phyloP scores from a whole-genome alignment of 1,140 invertebrate species.

The Camponotus vicinus region DNA sequence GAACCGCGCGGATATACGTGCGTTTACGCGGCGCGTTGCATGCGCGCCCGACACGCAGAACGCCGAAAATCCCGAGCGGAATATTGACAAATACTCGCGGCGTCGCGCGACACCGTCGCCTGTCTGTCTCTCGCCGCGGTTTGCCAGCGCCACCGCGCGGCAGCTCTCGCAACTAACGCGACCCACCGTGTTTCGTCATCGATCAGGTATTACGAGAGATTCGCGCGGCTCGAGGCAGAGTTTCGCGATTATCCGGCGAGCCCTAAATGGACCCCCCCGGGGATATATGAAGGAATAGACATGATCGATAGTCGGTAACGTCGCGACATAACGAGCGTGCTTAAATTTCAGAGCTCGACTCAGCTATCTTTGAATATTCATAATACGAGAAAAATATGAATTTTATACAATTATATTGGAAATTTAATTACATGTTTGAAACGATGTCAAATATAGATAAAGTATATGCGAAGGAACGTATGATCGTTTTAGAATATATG shows the following conservation, averaged over 20 bases:
- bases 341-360: background rate
- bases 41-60: slow-evolving; percentile 45
- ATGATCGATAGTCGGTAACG: background rate
- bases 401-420: background rate
- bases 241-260: too few relatives aligned
- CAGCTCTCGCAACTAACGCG: background rate
- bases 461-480: too few relatives aligned
- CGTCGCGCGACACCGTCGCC: slow-evolving; percentile 77
- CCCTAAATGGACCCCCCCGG: too few relatives aligned
- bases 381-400: background rate
- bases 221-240: too few relatives aligned
- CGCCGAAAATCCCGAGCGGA: slow-evolving; percentile 65
- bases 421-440: background rate
- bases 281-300: background rate
- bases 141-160: slow-evolving; percentile 61
- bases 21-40: slow-evolving; percentile 19
- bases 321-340: background rate
- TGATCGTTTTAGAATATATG: too few relatives aligned
- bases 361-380: too few relatives aligned
- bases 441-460: background rate
- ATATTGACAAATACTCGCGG: slow-evolving; percentile 79
- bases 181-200: background rate
- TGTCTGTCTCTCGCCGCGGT: slow-evolving; percentile 57
- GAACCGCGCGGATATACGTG: background rate
- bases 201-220: background rate